Percentiles rank a stretch among this genome's conserved stretches.
These are phyloP conservation scores for Pseudococcus viburni DNA, from an alignment of 2,888 invertebrate species.

Conservation along the genomic window DNA sequence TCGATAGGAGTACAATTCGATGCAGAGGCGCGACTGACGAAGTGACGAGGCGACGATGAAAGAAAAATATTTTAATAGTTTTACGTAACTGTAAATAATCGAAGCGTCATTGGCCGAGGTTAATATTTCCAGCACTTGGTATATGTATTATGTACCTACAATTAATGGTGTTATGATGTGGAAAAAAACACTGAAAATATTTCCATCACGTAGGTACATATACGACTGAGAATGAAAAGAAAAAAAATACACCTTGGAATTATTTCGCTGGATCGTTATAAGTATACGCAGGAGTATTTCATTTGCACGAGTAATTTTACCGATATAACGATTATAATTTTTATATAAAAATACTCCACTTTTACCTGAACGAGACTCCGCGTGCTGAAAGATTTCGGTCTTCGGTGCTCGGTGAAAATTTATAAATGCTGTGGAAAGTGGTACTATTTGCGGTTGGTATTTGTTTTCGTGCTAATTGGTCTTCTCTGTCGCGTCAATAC, in stretches of 20 bases:
- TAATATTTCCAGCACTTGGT: not conserved
- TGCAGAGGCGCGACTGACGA: not conserved
- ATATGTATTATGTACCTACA: not conserved
- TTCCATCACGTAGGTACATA: constrained; percentile 3
- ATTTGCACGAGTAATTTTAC: not conserved
- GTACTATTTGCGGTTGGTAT: constrained; percentile 9
- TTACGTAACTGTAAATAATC: constrained; percentile 45
- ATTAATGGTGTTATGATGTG: constrained; percentile 6
- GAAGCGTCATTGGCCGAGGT: constrained; percentile 40
- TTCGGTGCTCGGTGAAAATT: not conserved
- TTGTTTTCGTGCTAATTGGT: constrained; percentile 41
- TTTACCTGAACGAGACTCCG: not conserved
- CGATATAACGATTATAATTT: not conserved
- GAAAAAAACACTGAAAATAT: not conserved
- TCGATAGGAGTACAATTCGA: not conserved
- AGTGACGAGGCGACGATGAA: not conserved
- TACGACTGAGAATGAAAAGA: not conserved
- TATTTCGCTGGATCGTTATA: not conserved
- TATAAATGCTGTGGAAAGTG: constrained; percentile 21
- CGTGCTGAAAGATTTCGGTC: too few relatives aligned
- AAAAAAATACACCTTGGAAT: not conserved
- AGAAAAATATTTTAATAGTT: constrained; percentile 46
- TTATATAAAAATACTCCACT: not conserved
- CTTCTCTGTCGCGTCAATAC: not conserved
- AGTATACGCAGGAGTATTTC: not conserved